A percentile compares a stretch with the other conserved stretches of the same genome.
These are phyloP conservation scores for Drosophila lacertosa DNA, from an alignment of 1,140 invertebrate genomes.

Conservation along the genomic window DNA sequence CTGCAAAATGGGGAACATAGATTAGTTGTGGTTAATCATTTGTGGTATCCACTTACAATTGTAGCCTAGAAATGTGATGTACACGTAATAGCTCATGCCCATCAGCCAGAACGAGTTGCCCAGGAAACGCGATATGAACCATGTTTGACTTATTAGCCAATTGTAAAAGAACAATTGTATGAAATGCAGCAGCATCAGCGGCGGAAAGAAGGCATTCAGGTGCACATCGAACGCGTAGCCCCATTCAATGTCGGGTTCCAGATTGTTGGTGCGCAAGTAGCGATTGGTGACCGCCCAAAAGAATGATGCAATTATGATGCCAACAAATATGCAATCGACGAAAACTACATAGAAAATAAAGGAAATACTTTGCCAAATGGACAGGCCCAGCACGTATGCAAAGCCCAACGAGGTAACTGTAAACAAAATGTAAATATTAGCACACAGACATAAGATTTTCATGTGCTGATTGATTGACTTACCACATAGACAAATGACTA, in stretches of 20 bases:
- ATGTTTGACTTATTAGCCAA: conserved; percentile 90
- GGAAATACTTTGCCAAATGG: conserved; percentile 91
- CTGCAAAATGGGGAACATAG: conserved; percentile 86
- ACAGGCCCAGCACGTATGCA: conserved; percentile 91
- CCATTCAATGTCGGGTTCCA: conserved; percentile 96
- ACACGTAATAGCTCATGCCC: conserved; percentile 96
- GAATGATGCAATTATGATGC: conserved; percentile 93
- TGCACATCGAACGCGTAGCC: conserved; percentile 99
- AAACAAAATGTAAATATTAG: conserved; percentile 59
- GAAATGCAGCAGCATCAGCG: conserved; percentile 96
- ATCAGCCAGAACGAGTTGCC: conserved; percentile 98
- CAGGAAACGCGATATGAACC: conserved; percentile 91
- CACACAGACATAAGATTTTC: background rate
- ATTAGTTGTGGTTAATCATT: background rate
- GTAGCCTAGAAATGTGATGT: conserved; percentile 99
- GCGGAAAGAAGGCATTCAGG: conserved; percentile 98
- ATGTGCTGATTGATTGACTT: conserved; percentile 84
- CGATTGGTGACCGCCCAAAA: conserved; percentile 94
- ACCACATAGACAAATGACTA: conserved; percentile 94
- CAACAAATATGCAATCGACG: conserved; percentile 96
- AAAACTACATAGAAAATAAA: conserved; percentile 97
- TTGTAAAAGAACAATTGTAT: conserved; percentile 96
- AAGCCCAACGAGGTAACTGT: conserved; percentile 96
- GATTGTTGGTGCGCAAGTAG: conserved; percentile 90
- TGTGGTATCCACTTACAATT: conserved; percentile 89